Percentiles rank a stretch among this genome's conserved stretches.
phyloP scores from a whole-genome alignment of 2,797 vertebrate genomes.

The Erethizon dorsatum region DNA sequence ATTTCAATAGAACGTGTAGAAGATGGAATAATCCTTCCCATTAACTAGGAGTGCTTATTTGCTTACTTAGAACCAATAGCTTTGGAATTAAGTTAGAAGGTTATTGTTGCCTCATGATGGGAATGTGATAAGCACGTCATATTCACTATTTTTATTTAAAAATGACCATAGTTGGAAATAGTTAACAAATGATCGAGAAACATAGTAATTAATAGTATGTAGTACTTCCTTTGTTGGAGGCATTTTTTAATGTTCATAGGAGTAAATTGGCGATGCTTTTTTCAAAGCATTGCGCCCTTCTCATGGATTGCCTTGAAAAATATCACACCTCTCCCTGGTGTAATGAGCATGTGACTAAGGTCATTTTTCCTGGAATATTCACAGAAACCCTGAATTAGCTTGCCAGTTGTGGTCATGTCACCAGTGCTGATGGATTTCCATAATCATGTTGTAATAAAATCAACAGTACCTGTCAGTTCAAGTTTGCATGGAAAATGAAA shows the following conservation, averaged over 20 bases:
- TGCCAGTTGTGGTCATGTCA: neutral
- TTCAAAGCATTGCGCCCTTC: neutral
- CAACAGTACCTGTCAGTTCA: neutral
- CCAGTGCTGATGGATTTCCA: neutral
- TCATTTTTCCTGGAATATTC: neutral
- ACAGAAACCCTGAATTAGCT: conserved; percentile 40
- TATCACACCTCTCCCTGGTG: neutral
- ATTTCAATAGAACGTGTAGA: neutral
- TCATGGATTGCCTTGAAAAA: neutral
- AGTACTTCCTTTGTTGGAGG: conserved; percentile 8
- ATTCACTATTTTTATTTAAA: conserved; percentile 67
- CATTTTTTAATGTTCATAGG: neutral
- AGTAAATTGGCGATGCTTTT: neutral
- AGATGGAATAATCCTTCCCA: neutral
- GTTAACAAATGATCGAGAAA: conserved; percentile 58
- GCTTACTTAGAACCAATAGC: neutral
- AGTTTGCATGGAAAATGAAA: conserved; percentile 11
- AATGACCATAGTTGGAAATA: conserved; percentile 49
- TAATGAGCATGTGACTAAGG: neutral
- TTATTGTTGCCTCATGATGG: conserved; percentile 21
- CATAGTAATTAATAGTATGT: neutral
- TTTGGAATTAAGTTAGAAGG: conserved; percentile 69
- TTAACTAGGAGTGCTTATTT: neutral
- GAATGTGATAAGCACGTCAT: conserved; percentile 24
- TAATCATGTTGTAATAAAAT: neutral